Conservation (phyloP, 2,113 vertebrate genomes). For the Gopherus flavomarginatus region DNA sequence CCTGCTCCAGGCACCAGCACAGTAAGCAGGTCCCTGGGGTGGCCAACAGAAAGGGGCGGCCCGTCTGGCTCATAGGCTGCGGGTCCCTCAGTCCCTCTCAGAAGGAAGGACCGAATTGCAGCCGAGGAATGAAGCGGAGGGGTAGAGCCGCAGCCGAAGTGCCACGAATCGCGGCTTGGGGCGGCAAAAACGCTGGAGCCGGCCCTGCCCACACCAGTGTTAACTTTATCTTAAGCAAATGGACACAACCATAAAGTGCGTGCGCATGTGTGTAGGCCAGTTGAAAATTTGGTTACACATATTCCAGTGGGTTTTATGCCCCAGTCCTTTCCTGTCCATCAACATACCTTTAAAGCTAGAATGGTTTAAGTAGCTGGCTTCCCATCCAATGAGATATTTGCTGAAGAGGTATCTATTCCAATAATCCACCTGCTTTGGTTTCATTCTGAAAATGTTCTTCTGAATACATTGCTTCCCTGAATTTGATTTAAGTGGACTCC, state of each 20-base stretch:
- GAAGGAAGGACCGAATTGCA: no score
- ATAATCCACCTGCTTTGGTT: constrained; percentile 30
- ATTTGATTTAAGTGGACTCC: not conserved
- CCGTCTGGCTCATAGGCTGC: no score
- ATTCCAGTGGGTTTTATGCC: not conserved
- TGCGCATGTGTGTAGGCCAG: not conserved
- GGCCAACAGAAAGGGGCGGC: no score
- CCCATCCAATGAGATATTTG: constrained; percentile 4
- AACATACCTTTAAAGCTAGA: not conserved
- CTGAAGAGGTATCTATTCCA: not conserved
- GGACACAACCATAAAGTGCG: not conserved
- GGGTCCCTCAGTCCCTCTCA: no score
- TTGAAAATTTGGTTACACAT: not conserved
- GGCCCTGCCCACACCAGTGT: not conserved
- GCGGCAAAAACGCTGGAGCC: no score
- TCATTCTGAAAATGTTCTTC: not conserved
- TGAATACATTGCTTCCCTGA: not conserved
- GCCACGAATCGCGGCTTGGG: no score
- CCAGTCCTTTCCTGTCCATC: not conserved
- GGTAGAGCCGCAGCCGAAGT: no score
- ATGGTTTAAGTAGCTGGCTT: constrained; percentile 25
- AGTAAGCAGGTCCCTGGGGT: no score
- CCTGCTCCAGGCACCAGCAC: no score
- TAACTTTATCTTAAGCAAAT: not conserved
- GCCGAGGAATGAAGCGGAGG: no score